Evolutionary conservation across 1,140 invertebrate genomes (phyloP).

Genomic region (Dendrolimus punctatus): DNA sequence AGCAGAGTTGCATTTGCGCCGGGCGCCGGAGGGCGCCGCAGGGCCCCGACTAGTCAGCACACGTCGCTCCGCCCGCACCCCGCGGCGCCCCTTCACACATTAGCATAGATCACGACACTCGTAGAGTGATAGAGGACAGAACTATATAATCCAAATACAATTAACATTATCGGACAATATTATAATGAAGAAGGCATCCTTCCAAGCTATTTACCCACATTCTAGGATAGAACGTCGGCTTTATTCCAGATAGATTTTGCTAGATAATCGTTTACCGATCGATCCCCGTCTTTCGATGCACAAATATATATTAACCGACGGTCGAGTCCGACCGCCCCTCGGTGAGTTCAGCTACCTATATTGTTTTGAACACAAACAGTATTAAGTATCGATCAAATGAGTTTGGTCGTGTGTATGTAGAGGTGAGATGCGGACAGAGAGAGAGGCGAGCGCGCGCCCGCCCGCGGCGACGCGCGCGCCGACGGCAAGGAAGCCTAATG

Average conservation of each 20-base stretch:
- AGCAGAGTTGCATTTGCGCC: conserved; percentile 37
- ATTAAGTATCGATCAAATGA: conserved; percentile 62
- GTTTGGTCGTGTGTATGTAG: conserved; percentile 57
- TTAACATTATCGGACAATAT: conserved; percentile 67
- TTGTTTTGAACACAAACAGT: conserved; percentile 57
- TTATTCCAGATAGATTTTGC: conserved; percentile 70
- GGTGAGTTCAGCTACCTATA: conserved; percentile 42
- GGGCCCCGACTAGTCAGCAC: conserved; percentile 17
- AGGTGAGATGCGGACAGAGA: conserved; percentile 44
- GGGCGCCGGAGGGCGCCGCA: conserved; percentile 11
- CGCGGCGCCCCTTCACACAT: conserved; percentile 37
- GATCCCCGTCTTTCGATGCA: conserved; percentile 62
- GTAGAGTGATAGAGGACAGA: conserved; percentile 61
- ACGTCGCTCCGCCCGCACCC: conserved; percentile 17
- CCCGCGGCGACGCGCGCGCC: conserved; percentile 23
- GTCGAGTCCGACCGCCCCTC: conserved; percentile 53
- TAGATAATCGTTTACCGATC: conserved; percentile 62
- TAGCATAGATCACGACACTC: conserved; percentile 65
- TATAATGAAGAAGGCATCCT: conserved; percentile 63
- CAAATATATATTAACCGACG: conserved; percentile 52
- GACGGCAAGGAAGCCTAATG: conserved; percentile 57
- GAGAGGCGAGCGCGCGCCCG: not conserved
- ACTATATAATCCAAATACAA: conserved; percentile 37
- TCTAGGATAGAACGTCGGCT: conserved; percentile 65
- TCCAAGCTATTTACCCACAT: conserved; percentile 63